Evolutionary conservation across 2,113 vertebrate genomes (phyloP).

Genomic region (Elgaria multicarinata): DNA sequence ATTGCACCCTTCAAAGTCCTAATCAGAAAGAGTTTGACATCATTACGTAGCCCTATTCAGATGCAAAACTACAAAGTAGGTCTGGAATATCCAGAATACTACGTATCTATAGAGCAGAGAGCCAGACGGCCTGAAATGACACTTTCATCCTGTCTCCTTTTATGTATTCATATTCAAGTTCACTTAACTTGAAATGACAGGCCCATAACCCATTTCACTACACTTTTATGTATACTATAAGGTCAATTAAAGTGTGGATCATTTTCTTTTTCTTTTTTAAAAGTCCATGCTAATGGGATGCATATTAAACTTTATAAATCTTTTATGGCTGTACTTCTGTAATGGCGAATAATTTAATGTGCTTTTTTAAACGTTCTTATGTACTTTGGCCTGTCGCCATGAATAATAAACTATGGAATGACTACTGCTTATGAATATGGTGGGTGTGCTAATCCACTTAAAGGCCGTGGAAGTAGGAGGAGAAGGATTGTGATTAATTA

Average conservation of each 20-base stretch:
- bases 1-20: neutral
- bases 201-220: neutral
- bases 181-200: neutral
- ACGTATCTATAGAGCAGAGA: neutral
- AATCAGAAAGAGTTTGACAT: neutral
- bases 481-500: neutral
- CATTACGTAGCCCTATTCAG: neutral
- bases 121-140: neutral
- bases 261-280: neutral
- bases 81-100: neutral
- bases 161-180: neutral
- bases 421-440: neutral
- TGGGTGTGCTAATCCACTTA: neutral
- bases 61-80: neutral
- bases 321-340: slow-evolving; percentile 21
- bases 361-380: slow-evolving; percentile 2
- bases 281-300: neutral
- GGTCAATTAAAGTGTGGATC: slow-evolving; percentile 8
- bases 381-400: slow-evolving; percentile 10
- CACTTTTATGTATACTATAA: neutral
- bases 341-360: slow-evolving; percentile 7
- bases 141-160: neutral
- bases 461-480: neutral
- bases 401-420: slow-evolving; percentile 13
- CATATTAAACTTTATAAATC: slow-evolving; percentile 11